Evolutionary conservation across 2,113 vertebrate genomes (phyloP).

Genomic region (Sardina pilchardus): DNA sequence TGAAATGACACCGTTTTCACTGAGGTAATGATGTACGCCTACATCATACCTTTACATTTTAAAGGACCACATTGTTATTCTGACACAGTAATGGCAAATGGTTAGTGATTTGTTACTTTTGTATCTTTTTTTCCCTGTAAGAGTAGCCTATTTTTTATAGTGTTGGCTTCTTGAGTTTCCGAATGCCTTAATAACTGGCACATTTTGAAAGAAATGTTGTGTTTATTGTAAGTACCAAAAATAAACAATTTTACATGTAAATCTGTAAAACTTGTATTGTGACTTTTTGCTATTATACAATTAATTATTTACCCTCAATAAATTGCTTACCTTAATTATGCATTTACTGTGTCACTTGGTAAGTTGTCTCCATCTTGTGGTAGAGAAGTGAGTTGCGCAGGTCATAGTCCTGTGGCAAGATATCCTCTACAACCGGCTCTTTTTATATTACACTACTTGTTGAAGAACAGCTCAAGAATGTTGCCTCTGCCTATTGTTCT

Average conservation of each 20-base stretch:
- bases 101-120: slow-evolving; percentile 45
- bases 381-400: neutral
- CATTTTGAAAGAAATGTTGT: slow-evolving; percentile 64
- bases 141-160: slow-evolving; percentile 56
- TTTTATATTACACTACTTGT: neutral
- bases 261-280: slow-evolving; percentile 50
- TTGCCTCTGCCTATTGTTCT: neutral
- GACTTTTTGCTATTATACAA: slow-evolving; percentile 41
- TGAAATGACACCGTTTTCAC: neutral
- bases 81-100: neutral
- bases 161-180: slow-evolving; percentile 51
- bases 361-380: neutral
- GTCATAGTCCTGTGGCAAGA: neutral
- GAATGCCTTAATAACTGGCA: slow-evolving; percentile 60
- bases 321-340: neutral
- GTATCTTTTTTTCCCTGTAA: slow-evolving; percentile 31
- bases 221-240: slow-evolving; percentile 56
- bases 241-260: slow-evolving; percentile 62
- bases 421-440: neutral
- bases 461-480: neutral
- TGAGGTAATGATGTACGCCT: neutral
- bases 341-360: neutral
- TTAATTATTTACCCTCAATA: slow-evolving; percentile 32
- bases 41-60: neutral
- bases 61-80: neutral